Evolutionary conservation across 2,113 vertebrate genomes (phyloP), one percentile per base, ranked within the genome.

Genomic region (Clarias gariepinus): DNA sequence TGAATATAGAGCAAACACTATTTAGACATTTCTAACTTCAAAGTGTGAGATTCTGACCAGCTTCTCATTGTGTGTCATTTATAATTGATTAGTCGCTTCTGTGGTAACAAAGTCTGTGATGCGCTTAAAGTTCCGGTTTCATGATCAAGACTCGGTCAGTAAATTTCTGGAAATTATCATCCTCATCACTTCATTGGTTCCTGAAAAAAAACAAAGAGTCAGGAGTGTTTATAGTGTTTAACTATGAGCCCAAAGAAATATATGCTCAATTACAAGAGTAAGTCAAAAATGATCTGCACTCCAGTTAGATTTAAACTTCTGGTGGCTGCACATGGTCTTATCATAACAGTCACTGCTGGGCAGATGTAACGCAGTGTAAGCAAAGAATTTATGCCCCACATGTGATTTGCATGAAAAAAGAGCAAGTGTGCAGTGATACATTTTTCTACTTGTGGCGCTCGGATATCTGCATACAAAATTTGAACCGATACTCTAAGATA

Each of bases 151-250:
- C 57, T 94, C 93, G 1, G 94, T 93, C 4, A 99, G 92, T 61
- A 99, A 94, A 90, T 88, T 97, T 86, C 96, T 92, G 13, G 97
- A 96, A 84, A 99, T 95, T 9, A 99, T 96, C 96, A 99, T 97
- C 91, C 96, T 94, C 98, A 99, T 99, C 88, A 99, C 97, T 89
- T 99, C 98, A 6, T 98, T 99, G 88, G 97, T 97, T 90, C 98
- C 98, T 99, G 88, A 55, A 82, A n/a, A 78, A 60, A 73, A 0
- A 52, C 84, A 88, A 7, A 6, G 0, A 86, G 41, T 47, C 6
- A 33, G 73, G 21, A 61, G 58, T 10, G 19, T 30, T 8, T 25
- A 19, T 7, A 8, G 47, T 47, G 5, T 47, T 47, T 47, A 85
- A 60, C 77, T 33, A 21, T 79, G 28, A 79, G 16, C 28, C 21